Conservation (phyloP, 2,113 vertebrate species). For the Martes martes region DNA sequence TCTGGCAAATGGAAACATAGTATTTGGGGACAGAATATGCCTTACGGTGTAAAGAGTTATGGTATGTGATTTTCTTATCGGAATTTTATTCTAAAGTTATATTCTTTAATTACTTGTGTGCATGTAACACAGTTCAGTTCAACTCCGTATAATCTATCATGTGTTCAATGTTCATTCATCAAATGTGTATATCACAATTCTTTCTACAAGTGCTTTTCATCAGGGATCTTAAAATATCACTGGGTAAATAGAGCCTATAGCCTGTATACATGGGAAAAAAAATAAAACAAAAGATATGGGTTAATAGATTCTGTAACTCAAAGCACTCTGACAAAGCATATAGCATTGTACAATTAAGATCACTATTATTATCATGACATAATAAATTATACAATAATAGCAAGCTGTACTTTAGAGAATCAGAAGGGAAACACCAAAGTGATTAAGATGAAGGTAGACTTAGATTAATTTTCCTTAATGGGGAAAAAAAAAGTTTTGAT, state of each 20-base stretch:
- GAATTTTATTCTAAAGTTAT: not conserved
- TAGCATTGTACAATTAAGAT: slow-evolving; percentile 1
- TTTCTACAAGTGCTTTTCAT: not conserved
- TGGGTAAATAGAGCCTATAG: not conserved
- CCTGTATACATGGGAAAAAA: not conserved
- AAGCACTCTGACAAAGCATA: not conserved
- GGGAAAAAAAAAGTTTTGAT: not conserved
- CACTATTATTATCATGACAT: not conserved
- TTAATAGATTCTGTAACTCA: slow-evolving; percentile 9
- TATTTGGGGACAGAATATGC: not conserved
- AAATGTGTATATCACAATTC: not conserved
- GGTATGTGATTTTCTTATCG: not conserved
- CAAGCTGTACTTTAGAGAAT: not conserved
- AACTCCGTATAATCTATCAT: not conserved
- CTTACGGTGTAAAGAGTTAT: not conserved
- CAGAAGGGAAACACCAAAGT: not conserved
- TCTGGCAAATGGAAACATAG: not conserved
- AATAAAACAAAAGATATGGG: not conserved
- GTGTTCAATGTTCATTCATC: not conserved
- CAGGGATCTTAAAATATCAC: not conserved
- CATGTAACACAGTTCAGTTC: not conserved
- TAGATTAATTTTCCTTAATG: not conserved
- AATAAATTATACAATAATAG: slow-evolving; percentile 19
- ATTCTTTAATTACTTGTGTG: not conserved
- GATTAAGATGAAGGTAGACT: not conserved